Evolutionary conservation across 2,113 vertebrate species (phyloP).

Genomic region (Hippopotamus amphibius): DNA sequence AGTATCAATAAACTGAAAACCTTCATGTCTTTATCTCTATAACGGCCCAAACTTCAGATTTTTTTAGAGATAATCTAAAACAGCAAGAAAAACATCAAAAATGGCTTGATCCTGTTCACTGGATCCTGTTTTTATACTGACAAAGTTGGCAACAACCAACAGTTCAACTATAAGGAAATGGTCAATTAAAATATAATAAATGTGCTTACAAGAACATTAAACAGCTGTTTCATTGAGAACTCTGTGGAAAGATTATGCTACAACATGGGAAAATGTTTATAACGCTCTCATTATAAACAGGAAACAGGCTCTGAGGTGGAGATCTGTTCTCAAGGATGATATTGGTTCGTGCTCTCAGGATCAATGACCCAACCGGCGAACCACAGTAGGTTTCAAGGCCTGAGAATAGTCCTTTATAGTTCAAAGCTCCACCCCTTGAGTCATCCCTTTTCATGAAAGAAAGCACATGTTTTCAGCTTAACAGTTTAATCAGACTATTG

Average conservation of each 20-base stretch:
- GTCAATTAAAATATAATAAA: conserved; percentile 21
- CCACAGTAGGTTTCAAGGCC: not conserved
- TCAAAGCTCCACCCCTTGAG: not conserved
- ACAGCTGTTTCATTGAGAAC: conserved; percentile 12
- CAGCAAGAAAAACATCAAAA: not conserved
- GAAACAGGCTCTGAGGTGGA: conserved; percentile 28
- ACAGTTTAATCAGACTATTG: not conserved
- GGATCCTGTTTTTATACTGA: not conserved
- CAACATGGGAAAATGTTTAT: not conserved
- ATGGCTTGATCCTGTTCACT: not conserved
- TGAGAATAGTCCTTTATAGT: not conserved
- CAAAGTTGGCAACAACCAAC: conserved; percentile 6
- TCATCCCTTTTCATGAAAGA: not conserved
- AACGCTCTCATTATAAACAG: not conserved
- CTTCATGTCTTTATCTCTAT: not conserved
- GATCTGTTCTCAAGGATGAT: not conserved
- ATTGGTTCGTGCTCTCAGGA: not conserved
- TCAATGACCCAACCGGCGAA: not conserved
- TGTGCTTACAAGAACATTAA: not conserved
- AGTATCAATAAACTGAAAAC: not conserved
- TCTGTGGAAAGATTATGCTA: not conserved
- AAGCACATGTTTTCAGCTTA: not conserved
- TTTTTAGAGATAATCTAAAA: not conserved
- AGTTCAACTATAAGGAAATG: not conserved
- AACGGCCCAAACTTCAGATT: not conserved